These are phyloP conservation scores for Aramus guarauna DNA, from an alignment of 2,113 vertebrate species.

Conservation along the genomic window DNA sequence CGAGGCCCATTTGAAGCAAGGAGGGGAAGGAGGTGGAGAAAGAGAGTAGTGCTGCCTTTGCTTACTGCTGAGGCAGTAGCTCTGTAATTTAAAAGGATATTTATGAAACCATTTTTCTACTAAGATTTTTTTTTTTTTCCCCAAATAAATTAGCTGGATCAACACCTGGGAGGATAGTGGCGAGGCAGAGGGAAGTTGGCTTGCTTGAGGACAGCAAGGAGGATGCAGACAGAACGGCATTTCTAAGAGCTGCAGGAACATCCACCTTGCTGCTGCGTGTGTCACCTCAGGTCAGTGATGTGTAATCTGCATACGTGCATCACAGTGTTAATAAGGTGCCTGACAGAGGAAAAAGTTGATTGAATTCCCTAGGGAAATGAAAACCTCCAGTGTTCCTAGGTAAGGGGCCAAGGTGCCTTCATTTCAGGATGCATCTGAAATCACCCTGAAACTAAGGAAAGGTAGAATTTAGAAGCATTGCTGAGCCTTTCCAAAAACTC, in stretches of 20 bases:
- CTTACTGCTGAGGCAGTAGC: rapidly evolving
- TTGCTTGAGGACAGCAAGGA: not conserved
- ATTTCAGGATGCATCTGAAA: not conserved
- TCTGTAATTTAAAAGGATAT: not conserved
- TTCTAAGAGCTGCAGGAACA: not conserved
- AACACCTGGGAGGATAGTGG: not conserved
- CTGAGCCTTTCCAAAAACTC: not conserved
- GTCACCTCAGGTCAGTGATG: not conserved
- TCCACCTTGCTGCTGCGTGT: rapidly evolving
- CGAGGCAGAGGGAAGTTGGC: rapidly evolving
- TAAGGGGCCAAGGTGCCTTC: not conserved
- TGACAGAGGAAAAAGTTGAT: not conserved
- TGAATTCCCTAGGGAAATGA: not conserved
- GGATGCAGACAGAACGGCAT: rapidly evolving
- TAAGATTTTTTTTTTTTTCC: rapidly evolving
- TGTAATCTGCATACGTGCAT: rapidly evolving
- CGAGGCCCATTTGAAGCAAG: not conserved
- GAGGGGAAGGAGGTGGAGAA: rapidly evolving
- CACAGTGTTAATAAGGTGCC: not conserved
- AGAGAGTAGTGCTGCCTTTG: rapidly evolving
- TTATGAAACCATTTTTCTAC: not conserved
- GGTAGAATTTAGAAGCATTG: not conserved
- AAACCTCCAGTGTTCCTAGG: not conserved
- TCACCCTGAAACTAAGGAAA: not conserved
- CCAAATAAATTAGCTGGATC: not conserved